Base-by-base conservation (phyloP, 2,113 vertebrate species). In the Centropristis striata region DNA sequence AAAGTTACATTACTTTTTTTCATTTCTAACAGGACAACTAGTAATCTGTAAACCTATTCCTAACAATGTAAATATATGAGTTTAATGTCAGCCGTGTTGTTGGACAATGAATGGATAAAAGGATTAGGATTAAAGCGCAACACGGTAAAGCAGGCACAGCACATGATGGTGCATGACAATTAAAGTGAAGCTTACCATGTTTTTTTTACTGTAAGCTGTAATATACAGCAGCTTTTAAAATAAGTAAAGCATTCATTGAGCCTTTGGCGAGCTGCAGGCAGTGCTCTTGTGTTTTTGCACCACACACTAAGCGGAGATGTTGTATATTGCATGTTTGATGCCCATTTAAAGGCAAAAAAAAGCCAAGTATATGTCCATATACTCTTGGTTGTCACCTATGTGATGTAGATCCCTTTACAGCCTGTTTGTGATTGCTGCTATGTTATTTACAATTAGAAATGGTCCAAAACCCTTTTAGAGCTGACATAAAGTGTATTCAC, bases 121-220 rank as follows among this genome's bases (percentile, higher is more conserved):
- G 51, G 70, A 84, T 85, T 68, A 71, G 53, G 61, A 85, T 84
- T 87, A 78, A 4, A 71, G 59, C 1, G 11, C 20, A 73, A 70
- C 41, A 83, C 57, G 41, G 14, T 74, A 44, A 70, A 78, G 75
- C 51, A 37, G 51, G 50, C 71, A 37, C 13, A 23, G 49, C 42
- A 79, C 55, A 51, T 76, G 49, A 67, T 59, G 36, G 46, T 27
- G 64, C 23, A 58, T 70, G 64, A 18, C 59, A 77, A 42, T 66
- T 64, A 27, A 39, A 54, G 10, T 46, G 36, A 71, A 64, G 54
- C 36, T 68, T 71, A 71, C 54, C 9, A 2, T 51, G 23, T 54
- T 64, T 78, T 54, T 64, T 78, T 71, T 37, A 59, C 67, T 37
- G 14, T 57, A 46, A 47, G 47, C 58, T 81, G 67, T 37, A 59